Conservation (phyloP, 2,888 invertebrate genomes). For the Beris morrisii region DNA sequence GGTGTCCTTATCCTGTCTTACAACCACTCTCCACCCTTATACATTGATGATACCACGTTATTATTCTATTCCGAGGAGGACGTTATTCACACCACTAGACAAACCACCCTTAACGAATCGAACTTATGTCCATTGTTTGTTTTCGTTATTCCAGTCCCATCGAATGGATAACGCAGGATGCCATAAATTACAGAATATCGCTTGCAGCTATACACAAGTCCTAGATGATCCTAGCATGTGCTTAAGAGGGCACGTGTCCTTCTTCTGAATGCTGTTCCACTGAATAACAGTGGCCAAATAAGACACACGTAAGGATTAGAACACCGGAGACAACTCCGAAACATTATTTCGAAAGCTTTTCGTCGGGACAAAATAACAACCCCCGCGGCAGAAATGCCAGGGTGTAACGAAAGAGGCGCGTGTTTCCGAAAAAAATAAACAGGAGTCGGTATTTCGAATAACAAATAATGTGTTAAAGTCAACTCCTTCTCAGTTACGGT, state of each 20-base stretch:
- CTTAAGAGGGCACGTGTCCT: constrained; percentile 43
- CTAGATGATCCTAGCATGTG: constrained; percentile 32
- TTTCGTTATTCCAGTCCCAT: constrained; percentile 25
- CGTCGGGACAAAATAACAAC: not conserved
- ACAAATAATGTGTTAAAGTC: constrained; percentile 27
- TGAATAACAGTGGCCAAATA: constrained; percentile 38
- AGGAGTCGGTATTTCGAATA: constrained; percentile 10
- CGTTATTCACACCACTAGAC: constrained; percentile 27
- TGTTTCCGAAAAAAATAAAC: constrained; percentile 10
- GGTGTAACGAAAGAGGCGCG: constrained; percentile 4
- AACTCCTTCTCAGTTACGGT: constrained; percentile 32
- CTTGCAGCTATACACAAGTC: constrained; percentile 26
- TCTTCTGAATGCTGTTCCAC: constrained; percentile 41
- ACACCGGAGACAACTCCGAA: not conserved
- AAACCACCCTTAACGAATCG: constrained; percentile 31
- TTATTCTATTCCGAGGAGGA: constrained; percentile 18
- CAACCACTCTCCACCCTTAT: not conserved
- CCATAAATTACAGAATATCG: constrained; percentile 32
- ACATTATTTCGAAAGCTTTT: not conserved
- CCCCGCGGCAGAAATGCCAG: not conserved
- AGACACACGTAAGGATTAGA: constrained; percentile 41
- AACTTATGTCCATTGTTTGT: constrained; percentile 33
- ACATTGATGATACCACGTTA: constrained; percentile 1
- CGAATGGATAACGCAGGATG: constrained; percentile 29
- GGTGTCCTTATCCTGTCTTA: constrained; percentile 18